phyloP scores from a whole-genome alignment of 2,113 vertebrate species.

The Hyaena hyaena region DNA sequence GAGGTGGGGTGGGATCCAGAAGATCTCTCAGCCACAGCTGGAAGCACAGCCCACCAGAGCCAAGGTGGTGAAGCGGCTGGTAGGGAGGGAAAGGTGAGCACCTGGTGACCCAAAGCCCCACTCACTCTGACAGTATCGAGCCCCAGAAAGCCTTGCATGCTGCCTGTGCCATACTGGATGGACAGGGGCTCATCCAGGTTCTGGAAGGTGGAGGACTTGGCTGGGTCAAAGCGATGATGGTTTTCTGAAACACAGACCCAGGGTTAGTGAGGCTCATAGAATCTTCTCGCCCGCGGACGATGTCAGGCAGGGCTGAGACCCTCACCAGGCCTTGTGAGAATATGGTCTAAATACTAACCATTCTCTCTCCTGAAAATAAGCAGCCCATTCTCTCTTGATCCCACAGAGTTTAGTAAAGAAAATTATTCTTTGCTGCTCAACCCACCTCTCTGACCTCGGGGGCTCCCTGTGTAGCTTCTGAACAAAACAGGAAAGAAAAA shows the following conservation, averaged over 20 bases:
- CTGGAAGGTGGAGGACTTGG: conserved; percentile 83
- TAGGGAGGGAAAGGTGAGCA: accelerated
- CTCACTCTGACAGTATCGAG: conserved; percentile 81
- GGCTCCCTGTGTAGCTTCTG: neutral
- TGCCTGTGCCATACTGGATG: conserved; percentile 80
- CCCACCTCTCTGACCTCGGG: neutral
- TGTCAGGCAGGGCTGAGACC: neutral
- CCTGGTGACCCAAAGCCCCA: accelerated
- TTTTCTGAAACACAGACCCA: conserved; percentile 75
- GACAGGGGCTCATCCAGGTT: conserved; percentile 68
- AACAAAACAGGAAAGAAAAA: neutral
- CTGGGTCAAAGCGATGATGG: conserved; percentile 80
- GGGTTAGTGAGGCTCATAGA: neutral
- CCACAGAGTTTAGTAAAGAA: neutral
- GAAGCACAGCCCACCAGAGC: neutral
- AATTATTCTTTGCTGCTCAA: neutral
- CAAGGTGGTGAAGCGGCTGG: neutral
- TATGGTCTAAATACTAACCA: accelerated
- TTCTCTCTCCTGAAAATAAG: neutral
- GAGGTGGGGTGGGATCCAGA: neutral
- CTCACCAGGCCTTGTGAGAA: neutral
- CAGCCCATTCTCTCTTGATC: neutral
- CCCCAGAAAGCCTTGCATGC: conserved; percentile 81
- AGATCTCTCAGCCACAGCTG: accelerated
- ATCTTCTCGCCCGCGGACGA: neutral